Evolutionary conservation across 1,140 invertebrate species (phyloP).

Genomic region (Augochlora pura): DNA sequence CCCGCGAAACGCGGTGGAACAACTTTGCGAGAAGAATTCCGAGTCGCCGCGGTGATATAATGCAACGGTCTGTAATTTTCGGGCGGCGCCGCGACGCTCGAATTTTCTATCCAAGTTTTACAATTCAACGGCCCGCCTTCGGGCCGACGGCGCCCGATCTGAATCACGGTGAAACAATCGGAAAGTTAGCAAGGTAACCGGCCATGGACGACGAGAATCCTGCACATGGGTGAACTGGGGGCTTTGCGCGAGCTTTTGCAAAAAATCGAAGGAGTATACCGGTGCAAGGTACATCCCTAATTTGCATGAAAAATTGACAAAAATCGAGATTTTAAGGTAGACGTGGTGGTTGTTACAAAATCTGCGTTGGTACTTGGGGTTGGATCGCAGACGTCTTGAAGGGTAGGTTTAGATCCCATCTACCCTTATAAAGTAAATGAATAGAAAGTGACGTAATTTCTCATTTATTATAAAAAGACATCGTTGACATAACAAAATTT

Average conservation of each 20-base stretch:
- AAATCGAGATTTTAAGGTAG: too few relatives aligned
- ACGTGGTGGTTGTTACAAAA: too few relatives aligned
- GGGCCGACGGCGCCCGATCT: constrained; percentile 22
- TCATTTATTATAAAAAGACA: too few relatives aligned
- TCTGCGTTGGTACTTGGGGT: too few relatives aligned
- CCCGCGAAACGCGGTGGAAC: not conserved
- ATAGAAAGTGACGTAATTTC: too few relatives aligned
- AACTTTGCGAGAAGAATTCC: constrained; percentile 29
- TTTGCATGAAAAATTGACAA: too few relatives aligned
- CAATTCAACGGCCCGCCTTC: constrained; percentile 29
- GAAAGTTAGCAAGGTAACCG: constrained; percentile 32
- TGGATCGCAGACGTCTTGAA: too few relatives aligned
- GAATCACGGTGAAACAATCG: constrained; percentile 44
- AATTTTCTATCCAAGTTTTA: constrained; percentile 52
- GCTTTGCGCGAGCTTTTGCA: not conserved
- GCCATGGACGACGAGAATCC: too few relatives aligned
- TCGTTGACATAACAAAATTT: too few relatives aligned
- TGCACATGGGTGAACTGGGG: not conserved
- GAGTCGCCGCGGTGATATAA: not conserved
- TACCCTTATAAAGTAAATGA: too few relatives aligned
- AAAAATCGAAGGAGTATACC: not conserved
- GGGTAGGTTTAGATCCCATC: too few relatives aligned
- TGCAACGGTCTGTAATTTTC: constrained; percentile 32
- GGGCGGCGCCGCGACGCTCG: not conserved
- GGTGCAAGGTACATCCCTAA: too few relatives aligned